Conservation (phyloP, 2,113 vertebrate genomes). For the Piaya cayana region DNA sequence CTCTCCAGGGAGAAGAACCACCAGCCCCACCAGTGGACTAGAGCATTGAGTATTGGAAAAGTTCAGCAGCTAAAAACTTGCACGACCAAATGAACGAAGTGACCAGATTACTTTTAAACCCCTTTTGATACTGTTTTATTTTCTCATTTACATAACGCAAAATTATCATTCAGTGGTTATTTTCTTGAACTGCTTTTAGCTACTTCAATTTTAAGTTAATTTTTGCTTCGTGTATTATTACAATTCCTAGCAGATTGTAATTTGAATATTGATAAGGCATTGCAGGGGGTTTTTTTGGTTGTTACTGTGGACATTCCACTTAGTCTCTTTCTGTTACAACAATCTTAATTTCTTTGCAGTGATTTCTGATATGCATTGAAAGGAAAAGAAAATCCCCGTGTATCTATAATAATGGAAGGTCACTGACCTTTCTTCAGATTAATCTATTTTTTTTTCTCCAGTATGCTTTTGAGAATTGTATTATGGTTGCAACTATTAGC, state of each 20-base stretch:
- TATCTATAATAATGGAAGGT: slow-evolving; percentile 54
- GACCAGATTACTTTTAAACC: slow-evolving; percentile 74
- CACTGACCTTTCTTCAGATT: slow-evolving; percentile 52
- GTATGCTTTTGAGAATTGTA: slow-evolving; percentile 52
- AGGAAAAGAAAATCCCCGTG: slow-evolving; percentile 57
- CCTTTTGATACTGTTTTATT: slow-evolving; percentile 50
- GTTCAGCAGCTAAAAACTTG: slow-evolving; percentile 68
- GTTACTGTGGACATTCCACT: slow-evolving; percentile 73
- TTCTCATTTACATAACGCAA: slow-evolving; percentile 62
- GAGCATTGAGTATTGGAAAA: slow-evolving; percentile 30
- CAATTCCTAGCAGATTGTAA: slow-evolving; percentile 53
- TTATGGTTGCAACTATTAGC: slow-evolving; percentile 32
- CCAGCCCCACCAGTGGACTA: slow-evolving; percentile 94
- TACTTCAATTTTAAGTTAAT: slow-evolving; percentile 64
- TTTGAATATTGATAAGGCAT: slow-evolving; percentile 63
- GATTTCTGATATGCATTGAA: slow-evolving; percentile 60
- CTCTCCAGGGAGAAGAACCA: slow-evolving; percentile 83
- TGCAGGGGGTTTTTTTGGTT: slow-evolving; percentile 46
- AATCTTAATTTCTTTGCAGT: slow-evolving; percentile 57
- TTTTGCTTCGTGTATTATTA: slow-evolving; percentile 67
- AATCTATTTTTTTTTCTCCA: slow-evolving; percentile 19
- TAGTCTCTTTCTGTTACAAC: slow-evolving; percentile 56
- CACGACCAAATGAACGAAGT: slow-evolving; percentile 78
- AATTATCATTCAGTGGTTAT: slow-evolving; percentile 55
- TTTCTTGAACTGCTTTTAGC: slow-evolving; percentile 69